A percentile compares a stretch with the other conserved stretches of the same genome.
Evolutionary conservation across 2,888 invertebrate species (phyloP).

Genomic region (Andrena fulva): DNA sequence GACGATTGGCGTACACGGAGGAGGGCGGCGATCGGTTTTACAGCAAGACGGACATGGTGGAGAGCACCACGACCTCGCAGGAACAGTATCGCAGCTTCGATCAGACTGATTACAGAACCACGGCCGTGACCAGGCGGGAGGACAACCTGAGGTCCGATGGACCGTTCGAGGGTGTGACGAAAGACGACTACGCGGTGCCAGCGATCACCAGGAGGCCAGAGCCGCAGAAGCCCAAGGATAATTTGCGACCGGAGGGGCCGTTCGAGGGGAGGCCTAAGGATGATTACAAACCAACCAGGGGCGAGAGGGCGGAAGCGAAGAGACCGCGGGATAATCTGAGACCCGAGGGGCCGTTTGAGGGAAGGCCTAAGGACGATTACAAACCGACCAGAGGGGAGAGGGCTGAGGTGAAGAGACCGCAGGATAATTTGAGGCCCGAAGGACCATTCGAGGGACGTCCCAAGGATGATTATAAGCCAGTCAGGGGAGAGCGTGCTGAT

Average conservation of each 20-base stretch:
- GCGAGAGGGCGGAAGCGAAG: constrained; percentile 82
- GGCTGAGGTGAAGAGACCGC: constrained; percentile 79
- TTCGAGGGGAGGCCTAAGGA: constrained; percentile 73
- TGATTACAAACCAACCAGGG: constrained; percentile 78
- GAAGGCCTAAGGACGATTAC: constrained; percentile 12
- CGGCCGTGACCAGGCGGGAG: constrained; percentile 73
- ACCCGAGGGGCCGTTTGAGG: constrained; percentile 19
- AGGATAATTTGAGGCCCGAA: constrained; percentile 87
- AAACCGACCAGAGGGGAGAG: not conserved
- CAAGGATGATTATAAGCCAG: constrained; percentile 76
- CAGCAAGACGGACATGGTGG: constrained; percentile 83
- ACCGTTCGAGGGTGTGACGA: constrained; percentile 85
- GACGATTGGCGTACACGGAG: constrained; percentile 90
- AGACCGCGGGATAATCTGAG: constrained; percentile 13
- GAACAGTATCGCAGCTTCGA: constrained; percentile 89
- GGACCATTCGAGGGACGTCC: constrained; percentile 86
- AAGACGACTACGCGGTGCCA: constrained; percentile 83
- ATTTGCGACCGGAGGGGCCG: constrained; percentile 84
- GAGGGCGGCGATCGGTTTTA: constrained; percentile 87
- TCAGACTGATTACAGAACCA: constrained; percentile 85
- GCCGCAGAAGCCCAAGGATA: constrained; percentile 78
- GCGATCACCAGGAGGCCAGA: constrained; percentile 85
- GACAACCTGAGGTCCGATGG: constrained; percentile 88
- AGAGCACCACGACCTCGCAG: constrained; percentile 90
- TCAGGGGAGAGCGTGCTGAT: constrained; percentile 86